A percentile compares a stretch with the other conserved stretches of the same genome.
phyloP scores from a whole-genome alignment of 2,113 vertebrate species.

The Triplophysa siluroides region DNA sequence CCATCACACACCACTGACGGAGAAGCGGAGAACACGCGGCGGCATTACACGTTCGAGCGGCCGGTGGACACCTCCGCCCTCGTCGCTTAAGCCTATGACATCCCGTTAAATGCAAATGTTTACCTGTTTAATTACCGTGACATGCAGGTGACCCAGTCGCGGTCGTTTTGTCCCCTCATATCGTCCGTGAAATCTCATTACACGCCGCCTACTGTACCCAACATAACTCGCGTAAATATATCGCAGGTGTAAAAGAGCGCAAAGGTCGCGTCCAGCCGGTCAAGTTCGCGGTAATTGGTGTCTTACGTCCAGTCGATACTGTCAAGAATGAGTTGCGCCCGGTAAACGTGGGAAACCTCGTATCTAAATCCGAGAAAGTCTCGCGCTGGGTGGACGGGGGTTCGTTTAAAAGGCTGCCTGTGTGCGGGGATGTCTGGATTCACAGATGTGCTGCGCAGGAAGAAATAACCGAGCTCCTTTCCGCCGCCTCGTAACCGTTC shows the following conservation, averaged over 20 bases:
- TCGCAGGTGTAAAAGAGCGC: constrained; percentile 29
- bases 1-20: not conserved
- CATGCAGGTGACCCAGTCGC: constrained; percentile 5
- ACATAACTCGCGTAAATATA: not conserved
- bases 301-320: constrained; percentile 37
- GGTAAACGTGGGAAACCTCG: constrained; percentile 17
- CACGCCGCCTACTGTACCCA: not conserved
- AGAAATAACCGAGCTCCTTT: not conserved
- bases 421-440: constrained; percentile 6
- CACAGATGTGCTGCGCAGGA: constrained; percentile 30
- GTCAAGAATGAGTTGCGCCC: constrained; percentile 34
- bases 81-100: not conserved
- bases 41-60: not conserved
- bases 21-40: not conserved
- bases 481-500: not conserved
- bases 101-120: constrained; percentile 13
- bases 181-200: not conserved
- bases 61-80: not conserved
- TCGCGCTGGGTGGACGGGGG: not conserved
- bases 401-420: not conserved
- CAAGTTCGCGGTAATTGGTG: constrained; percentile 36
- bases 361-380: constrained; percentile 9
- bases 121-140: not conserved
- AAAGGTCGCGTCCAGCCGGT: constrained; percentile 33
- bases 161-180: not conserved